Evolutionary conservation across 2,797 vertebrate species (phyloP).

Genomic region (Amblyraja radiata): DNA sequence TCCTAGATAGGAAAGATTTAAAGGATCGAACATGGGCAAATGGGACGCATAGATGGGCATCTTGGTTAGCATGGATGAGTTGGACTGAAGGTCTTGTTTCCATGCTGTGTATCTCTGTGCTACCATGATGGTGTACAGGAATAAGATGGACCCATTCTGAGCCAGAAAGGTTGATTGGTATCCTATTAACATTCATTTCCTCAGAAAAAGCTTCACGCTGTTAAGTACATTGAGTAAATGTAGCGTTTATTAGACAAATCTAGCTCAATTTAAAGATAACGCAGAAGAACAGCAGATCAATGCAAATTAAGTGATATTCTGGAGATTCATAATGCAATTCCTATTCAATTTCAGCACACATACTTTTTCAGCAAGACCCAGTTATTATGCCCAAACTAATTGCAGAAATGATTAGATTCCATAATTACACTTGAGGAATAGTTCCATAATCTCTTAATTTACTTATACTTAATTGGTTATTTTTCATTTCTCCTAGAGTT

Average conservation of each 20-base stretch:
- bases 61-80: no score
- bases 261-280: not conserved
- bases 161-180: not conserved
- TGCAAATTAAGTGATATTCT: not conserved
- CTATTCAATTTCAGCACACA: not conserved
- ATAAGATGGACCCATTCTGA: constrained; percentile 1
- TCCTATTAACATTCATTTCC: not conserved
- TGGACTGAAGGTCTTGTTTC: no score
- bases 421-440: not conserved
- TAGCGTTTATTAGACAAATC: not conserved
- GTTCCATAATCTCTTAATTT: not conserved
- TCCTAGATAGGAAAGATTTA: no score
- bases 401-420: constrained; percentile 36
- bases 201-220: not conserved
- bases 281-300: not conserved
- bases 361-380: not conserved
- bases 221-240: not conserved
- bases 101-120: no score
- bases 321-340: not conserved
- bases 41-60: no score
- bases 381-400: constrained; percentile 12
- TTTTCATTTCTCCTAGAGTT: no score
- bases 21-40: no score
- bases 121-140: not conserved
- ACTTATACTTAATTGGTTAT: constrained; percentile 29